Percentiles rank a stretch among this genome's conserved stretches.
These are phyloP conservation scores for Thymelicus sylvestris DNA, from an alignment of 2,888 invertebrate species.

Conservation along the genomic window DNA sequence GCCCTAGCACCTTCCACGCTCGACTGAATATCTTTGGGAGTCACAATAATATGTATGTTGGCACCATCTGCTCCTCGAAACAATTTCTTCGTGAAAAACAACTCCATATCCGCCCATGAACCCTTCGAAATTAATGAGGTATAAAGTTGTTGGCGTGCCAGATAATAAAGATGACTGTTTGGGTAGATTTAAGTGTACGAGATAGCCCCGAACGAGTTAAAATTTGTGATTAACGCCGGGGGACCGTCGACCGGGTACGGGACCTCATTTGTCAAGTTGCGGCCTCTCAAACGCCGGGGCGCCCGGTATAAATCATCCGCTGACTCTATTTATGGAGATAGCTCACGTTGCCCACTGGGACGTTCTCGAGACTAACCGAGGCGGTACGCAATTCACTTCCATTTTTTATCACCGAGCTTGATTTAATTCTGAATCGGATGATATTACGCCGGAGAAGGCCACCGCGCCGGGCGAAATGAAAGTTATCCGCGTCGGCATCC, in stretches of 20 bases:
- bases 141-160: constrained; percentile 50
- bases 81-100: constrained; percentile 40
- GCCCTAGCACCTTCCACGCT: constrained; percentile 39
- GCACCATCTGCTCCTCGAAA: constrained; percentile 47
- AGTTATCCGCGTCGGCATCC: constrained; percentile 35
- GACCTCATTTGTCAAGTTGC: constrained; percentile 61
- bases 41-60: constrained; percentile 38
- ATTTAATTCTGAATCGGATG: constrained; percentile 44
- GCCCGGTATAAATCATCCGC: constrained; percentile 59
- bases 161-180: constrained; percentile 47
- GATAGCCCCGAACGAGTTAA: constrained; percentile 50
- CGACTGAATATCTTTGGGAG: constrained; percentile 28
- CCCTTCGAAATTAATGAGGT: constrained; percentile 48
- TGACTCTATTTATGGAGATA: constrained; percentile 65
- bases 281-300: constrained; percentile 53
- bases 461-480: constrained; percentile 40
- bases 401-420: constrained; percentile 47
- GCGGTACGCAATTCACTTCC: constrained; percentile 50
- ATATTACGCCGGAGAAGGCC: constrained; percentile 46
- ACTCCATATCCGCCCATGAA: constrained; percentile 39
- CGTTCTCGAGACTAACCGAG: constrained; percentile 49
- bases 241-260: constrained; percentile 43
- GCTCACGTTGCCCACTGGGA: constrained; percentile 50
- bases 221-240: constrained; percentile 56
- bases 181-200: constrained; percentile 44